Evolutionary conservation across 2,888 invertebrate genomes (phyloP), one percentile per base, ranked within the genome.

Genomic region (Myathropa florea): DNA sequence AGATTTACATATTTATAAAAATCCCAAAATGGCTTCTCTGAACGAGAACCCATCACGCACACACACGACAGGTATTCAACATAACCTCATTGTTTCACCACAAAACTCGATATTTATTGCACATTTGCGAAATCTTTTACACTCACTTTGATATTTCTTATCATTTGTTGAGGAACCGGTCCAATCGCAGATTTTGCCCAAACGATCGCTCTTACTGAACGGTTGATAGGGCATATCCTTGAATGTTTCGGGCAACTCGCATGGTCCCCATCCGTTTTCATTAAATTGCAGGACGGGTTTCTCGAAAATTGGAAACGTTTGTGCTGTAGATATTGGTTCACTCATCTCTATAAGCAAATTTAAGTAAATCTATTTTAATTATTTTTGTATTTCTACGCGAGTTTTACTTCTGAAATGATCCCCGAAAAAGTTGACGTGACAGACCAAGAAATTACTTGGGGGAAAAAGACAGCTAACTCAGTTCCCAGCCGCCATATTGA

Each of bases 171-270:
- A 96, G 4, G 97, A 96, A 79, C 98, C 97, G 72, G 98, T 99
- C 99, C 99, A 99, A 92, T 99, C 99, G 90, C 99, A 98, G 90
- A 99, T 99, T 95, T 99, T 99, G 89, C 99, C 99, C 89, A 99
- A 94, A 89, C 99, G 96, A 93, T 99, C 99, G 85, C 98, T 98
- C 94, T 99, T 99, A 89, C 99, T 98, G 93, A 99, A 99, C 55
- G 99, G 99, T 93, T 99, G 99, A 93, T 99, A 99, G 10, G 99
- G 99, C 89, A 92, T 91, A 88, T 92, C 92, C 86, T 92, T 89
- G 93, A 98, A 98, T 91, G 97, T 97, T 83, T 97, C 97, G 72
- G 98, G 98, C 93, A 98, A 94, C 92, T 97, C 97, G 93, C 96
- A 97, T 60, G 99, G 99, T 14, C 99, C 99, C 99, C 99, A 99